These are phyloP conservation scores for Ctenopoma kingsleyae DNA, from an alignment of 2,797 vertebrate species.

Conservation along the genomic window DNA sequence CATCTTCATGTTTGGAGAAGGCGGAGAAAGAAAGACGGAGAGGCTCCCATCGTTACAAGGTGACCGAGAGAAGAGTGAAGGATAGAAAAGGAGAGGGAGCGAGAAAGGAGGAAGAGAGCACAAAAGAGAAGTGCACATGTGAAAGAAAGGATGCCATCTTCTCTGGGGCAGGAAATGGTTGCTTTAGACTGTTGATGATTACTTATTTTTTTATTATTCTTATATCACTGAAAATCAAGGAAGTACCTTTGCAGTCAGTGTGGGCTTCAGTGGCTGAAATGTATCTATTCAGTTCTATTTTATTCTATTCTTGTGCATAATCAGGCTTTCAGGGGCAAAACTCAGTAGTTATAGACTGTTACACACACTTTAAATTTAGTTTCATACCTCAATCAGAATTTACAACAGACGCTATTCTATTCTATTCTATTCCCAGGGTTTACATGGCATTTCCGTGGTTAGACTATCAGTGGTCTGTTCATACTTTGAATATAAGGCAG, in stretches of 20 bases:
- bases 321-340: too few species aligned
- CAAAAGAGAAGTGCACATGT: constrained; percentile 38
- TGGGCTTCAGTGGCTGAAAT: neutral
- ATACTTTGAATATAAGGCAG: too few species aligned
- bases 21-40: constrained; percentile 39
- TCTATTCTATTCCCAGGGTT: neutral
- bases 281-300: neutral
- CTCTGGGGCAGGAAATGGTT: constrained; percentile 17
- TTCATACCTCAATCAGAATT: neutral
- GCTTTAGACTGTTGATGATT: constrained; percentile 11
- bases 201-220: constrained; percentile 37
- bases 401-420: neutral
- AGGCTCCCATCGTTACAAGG: constrained; percentile 51
- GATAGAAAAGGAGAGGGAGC: constrained; percentile 4
- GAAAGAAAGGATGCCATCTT: neutral
- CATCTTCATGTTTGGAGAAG: constrained; percentile 53
- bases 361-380: too few species aligned
- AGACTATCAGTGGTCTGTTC: too few species aligned
- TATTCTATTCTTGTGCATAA: neutral
- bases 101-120: constrained; percentile 21
- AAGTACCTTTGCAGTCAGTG: too few species aligned
- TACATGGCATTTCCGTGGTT: too few species aligned
- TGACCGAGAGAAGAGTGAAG: constrained; percentile 40
- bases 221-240: too few species aligned
- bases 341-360: too few species aligned